Evolutionary conservation across 2,797 vertebrate species (phyloP).

Genomic region (Coregonus sp.): DNA sequence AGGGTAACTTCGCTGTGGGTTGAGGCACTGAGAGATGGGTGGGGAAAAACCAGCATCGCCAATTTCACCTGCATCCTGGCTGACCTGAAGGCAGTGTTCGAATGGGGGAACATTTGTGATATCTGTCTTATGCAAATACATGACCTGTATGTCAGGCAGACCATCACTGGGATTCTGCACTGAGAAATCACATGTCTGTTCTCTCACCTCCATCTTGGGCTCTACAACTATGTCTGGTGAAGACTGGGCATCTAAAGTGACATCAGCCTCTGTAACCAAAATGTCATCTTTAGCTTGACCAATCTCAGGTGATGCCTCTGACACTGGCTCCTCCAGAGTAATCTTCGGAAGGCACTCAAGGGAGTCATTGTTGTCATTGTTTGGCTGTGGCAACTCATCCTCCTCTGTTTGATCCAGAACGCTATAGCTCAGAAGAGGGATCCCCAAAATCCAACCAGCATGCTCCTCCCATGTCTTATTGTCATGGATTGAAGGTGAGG

Average conservation of each 20-base stretch:
- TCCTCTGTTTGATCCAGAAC: conserved; percentile 30
- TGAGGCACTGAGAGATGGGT: conserved; percentile 8
- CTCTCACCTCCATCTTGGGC: conserved; percentile 6
- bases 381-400: not conserved
- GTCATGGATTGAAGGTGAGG: conserved; percentile 20
- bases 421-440: conserved; percentile 44
- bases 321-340: conserved; percentile 15
- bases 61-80: conserved; percentile 9
- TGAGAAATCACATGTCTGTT: conserved; percentile 6
- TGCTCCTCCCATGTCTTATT: conserved; percentile 58
- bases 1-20: not conserved
- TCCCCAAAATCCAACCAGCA: conserved; percentile 64
- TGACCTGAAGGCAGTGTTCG: conserved; percentile 14
- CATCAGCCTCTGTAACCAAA: conserved; percentile 19
- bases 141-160: conserved; percentile 24
- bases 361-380: conserved; percentile 4
- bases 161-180: conserved; percentile 18
- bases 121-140: conserved; percentile 16
- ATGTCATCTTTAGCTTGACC: conserved; percentile 14
- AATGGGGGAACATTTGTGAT: not conserved
- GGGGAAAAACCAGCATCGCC: conserved; percentile 6
- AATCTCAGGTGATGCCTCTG: conserved; percentile 29
- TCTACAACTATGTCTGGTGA: conserved; percentile 17
- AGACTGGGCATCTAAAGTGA: conserved; percentile 21
- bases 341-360: conserved; percentile 21